phyloP scores from a whole-genome alignment of 2,113 vertebrate species.

The Sporophila hypoxantha region DNA sequence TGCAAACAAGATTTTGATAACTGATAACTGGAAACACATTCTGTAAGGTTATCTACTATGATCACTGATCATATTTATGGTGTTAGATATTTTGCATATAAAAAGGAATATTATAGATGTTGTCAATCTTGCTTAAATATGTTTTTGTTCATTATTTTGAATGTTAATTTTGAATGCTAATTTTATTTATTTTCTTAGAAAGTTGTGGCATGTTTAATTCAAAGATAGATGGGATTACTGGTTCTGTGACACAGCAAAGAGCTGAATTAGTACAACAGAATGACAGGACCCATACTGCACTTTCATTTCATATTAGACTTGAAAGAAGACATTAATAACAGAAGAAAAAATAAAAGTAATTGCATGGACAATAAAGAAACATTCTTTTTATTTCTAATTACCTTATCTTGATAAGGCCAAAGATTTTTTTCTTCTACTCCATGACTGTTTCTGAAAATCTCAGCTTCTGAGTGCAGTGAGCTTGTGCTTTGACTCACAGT shows the following conservation, averaged over 20 bases:
- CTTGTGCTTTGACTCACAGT: neutral
- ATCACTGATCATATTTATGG: neutral
- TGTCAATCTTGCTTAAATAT: neutral
- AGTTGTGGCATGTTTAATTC: neutral
- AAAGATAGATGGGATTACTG: neutral
- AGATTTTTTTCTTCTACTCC: neutral
- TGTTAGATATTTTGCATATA: neutral
- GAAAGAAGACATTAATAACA: neutral
- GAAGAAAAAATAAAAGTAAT: neutral
- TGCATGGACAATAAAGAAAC: neutral
- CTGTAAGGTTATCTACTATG: neutral
- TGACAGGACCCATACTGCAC: neutral
- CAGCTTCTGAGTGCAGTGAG: neutral
- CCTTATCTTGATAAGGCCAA: neutral
- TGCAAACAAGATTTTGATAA: neutral
- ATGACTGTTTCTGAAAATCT: neutral
- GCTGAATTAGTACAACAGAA: neutral
- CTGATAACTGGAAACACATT: neutral
- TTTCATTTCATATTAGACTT: neutral
- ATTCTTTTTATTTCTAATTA: neutral
- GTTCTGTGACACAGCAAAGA: neutral
- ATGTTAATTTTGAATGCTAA: neutral
- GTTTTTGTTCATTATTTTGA: neutral
- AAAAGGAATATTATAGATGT: neutral
- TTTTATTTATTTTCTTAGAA: neutral